phyloP scores from a whole-genome alignment of 2,888 invertebrate species.

The Acanthoscelides obtectus region DNA sequence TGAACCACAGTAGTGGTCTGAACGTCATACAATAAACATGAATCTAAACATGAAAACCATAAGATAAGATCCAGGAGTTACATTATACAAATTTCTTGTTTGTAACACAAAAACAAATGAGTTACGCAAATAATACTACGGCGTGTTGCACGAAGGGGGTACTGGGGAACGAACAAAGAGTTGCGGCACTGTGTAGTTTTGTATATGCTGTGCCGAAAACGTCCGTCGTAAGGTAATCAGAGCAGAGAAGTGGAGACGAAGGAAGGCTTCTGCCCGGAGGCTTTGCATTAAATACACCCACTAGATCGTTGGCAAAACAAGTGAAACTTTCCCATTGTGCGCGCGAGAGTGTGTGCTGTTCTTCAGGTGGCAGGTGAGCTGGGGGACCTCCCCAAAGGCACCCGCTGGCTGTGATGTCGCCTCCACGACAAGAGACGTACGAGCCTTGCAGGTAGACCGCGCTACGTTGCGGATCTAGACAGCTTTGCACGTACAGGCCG shows the following conservation, averaged over 20 bases:
- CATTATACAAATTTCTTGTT: too few species aligned
- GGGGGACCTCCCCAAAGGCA: conserved; percentile 8
- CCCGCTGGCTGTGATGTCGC: background rate
- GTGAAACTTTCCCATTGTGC: background rate
- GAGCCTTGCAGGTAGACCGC: background rate
- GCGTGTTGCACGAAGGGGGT: too few species aligned
- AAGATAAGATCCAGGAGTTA: too few species aligned
- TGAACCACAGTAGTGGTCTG: too few species aligned
- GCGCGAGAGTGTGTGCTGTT: background rate
- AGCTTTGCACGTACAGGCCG: too few species aligned
- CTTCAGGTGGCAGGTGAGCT: conserved; percentile 5
- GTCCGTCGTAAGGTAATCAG: background rate
- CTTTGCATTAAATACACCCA: background rate
- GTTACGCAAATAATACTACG: too few species aligned
- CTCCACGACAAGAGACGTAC: background rate
- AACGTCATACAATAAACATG: too few species aligned
- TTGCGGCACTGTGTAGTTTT: too few species aligned
- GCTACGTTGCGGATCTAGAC: background rate
- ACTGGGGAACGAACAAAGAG: too few species aligned
- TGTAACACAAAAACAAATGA: too few species aligned
- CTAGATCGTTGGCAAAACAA: background rate
- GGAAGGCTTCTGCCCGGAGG: background rate
- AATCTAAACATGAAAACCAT: too few species aligned
- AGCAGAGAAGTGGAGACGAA: background rate
- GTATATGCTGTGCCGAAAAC: too few species aligned